Conservation (phyloP, 2,797 vertebrate genomes). For the Hippoglossus hippoglossus region DNA sequence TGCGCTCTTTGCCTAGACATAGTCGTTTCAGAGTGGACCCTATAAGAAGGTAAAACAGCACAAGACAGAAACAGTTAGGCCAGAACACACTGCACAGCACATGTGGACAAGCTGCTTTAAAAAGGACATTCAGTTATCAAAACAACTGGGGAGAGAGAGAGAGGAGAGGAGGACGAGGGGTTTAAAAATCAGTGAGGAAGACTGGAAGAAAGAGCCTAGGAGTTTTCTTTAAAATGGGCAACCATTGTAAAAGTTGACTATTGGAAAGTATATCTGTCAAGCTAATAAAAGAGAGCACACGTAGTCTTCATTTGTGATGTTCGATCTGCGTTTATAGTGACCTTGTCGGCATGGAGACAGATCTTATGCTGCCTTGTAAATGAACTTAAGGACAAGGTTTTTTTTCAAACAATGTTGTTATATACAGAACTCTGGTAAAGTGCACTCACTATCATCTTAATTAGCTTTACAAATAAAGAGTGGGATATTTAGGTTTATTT, state of each 20-base stretch:
- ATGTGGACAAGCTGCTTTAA: constrained; percentile 87
- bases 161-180: constrained; percentile 81
- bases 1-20: constrained; percentile 99
- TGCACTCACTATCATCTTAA: constrained; percentile 1
- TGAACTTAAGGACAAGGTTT: not conserved
- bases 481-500: not conserved
- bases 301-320: constrained; percentile 19
- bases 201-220: constrained; percentile 72
- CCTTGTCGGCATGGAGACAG: not conserved
- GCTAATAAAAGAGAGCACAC: constrained; percentile 17
- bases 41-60: constrained; percentile 94
- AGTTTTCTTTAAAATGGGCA: constrained; percentile 76
- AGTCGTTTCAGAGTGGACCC: constrained; percentile 99
- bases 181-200: constrained; percentile 84
- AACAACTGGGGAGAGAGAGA: constrained; percentile 73
- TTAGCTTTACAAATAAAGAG: not conserved
- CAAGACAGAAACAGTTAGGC: constrained; percentile 97
- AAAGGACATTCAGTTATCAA: constrained; percentile 87
- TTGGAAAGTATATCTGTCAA: not conserved
- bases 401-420: not conserved
- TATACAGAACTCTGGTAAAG: constrained; percentile 21
- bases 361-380: constrained; percentile 4
- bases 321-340: constrained; percentile 4
- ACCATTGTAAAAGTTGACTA: constrained; percentile 38
- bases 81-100: constrained; percentile 85